A percentile compares a stretch with the other conserved stretches of the same genome.
phyloP scores from a whole-genome alignment of 2,797 vertebrate species.

The Notolepis coatsorum region DNA sequence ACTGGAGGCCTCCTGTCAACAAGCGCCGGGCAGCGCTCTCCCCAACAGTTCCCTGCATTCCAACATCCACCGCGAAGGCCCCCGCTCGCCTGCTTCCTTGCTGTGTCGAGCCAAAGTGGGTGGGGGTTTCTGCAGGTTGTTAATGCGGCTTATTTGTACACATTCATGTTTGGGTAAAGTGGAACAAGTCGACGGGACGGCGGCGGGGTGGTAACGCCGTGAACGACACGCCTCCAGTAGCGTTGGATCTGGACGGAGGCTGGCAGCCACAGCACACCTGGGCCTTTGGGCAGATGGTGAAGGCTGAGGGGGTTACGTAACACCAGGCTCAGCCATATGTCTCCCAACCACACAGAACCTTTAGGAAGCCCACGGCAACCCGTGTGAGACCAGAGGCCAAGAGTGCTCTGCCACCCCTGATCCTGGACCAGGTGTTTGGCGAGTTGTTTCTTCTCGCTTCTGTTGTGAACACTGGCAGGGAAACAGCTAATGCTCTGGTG shows the following conservation, averaged over 20 bases:
- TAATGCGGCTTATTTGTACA: constrained; percentile 65
- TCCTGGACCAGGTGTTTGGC: constrained; percentile 81
- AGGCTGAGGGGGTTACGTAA: constrained; percentile 81
- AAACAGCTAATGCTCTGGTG: constrained; percentile 45
- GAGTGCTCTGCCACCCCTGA: constrained; percentile 66
- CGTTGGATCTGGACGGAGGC: constrained; percentile 67
- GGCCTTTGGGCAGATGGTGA: constrained; percentile 83
- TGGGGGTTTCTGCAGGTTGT: constrained; percentile 41
- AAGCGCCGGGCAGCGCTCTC: constrained; percentile 46
- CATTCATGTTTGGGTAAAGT: constrained; percentile 64
- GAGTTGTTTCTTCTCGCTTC: constrained; percentile 59
- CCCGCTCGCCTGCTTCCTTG: constrained; percentile 21
- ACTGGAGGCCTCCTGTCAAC: constrained; percentile 72
- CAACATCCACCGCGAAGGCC: constrained; percentile 25
- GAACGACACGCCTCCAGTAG: constrained; percentile 80
- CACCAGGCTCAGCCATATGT: constrained; percentile 82
- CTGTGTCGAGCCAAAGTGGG: constrained; percentile 44
- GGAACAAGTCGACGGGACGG: constrained; percentile 65
- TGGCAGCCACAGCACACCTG: constrained; percentile 80
- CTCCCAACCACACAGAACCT: constrained; percentile 79
- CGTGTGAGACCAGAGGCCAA: constrained; percentile 69
- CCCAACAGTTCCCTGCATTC: constrained; percentile 42
- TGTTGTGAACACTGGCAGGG: constrained; percentile 61
- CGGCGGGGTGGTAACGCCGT: constrained; percentile 67
- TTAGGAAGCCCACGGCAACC: constrained; percentile 69